Conservation (phyloP, 2,797 vertebrate species). For the Pipistrellus pipistrellus region DNA sequence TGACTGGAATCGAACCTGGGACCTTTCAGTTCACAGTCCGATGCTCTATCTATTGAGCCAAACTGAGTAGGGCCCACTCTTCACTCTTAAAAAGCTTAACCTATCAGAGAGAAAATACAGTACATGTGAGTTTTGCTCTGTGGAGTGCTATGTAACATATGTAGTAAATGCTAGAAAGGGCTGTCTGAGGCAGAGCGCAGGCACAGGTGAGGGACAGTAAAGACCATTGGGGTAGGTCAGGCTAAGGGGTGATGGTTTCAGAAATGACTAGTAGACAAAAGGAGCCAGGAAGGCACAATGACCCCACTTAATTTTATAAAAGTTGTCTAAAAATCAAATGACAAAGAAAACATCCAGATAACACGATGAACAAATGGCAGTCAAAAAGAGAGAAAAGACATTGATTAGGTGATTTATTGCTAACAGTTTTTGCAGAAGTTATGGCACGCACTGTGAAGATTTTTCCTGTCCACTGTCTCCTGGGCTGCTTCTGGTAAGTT, state of each 20-base stretch:
- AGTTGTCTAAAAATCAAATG: constrained; percentile 38
- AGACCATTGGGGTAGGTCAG: not conserved
- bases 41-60: too few species aligned
- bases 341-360: not conserved
- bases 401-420: too few species aligned
- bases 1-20: too few species aligned
- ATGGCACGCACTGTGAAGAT: not conserved
- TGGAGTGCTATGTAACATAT: not conserved
- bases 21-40: too few species aligned
- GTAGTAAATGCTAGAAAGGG: not conserved
- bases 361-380: not conserved
- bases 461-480: not conserved
- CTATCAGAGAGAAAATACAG: not conserved
- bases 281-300: not conserved
- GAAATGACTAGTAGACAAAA: not conserved
- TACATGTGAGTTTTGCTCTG: not conserved
- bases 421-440: not conserved
- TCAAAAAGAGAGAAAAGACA: constrained; percentile 15
- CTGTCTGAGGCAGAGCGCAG: not conserved
- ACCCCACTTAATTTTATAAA: not conserved
- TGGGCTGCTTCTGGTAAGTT: not conserved
- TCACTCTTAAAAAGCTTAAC: not conserved
- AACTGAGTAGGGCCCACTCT: not conserved
- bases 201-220: not conserved
- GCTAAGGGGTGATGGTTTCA: not conserved